These are phyloP conservation scores for Gasterosteus aculeatus DNA, from an alignment of 2,113 vertebrate genomes.

Conservation along the genomic window DNA sequence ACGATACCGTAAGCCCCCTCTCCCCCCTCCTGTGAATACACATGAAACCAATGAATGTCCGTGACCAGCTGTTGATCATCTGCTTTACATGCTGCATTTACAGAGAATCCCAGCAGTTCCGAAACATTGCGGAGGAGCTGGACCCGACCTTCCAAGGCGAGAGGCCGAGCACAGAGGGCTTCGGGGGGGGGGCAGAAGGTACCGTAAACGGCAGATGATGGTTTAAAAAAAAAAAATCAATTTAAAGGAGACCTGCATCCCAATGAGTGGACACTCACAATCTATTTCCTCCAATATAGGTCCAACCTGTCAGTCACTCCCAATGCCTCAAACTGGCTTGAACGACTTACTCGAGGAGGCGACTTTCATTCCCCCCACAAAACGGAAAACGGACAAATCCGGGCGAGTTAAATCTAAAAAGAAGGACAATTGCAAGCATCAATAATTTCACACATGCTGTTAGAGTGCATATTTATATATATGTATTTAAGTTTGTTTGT, in stretches of 20 bases:
- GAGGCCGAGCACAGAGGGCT: constrained; percentile 40
- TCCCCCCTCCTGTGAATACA: not conserved
- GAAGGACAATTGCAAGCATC: constrained; percentile 84
- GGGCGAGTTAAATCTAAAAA: constrained; percentile 81
- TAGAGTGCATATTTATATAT: not conserved
- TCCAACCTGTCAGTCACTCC: constrained; percentile 35
- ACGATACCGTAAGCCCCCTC: constrained; percentile 52
- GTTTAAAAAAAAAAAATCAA: not conserved
- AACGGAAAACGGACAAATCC: constrained; percentile 78
- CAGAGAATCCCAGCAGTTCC: constrained; percentile 67
- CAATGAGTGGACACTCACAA: constrained; percentile 9
- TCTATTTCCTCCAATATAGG: constrained; percentile 24
- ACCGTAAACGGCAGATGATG: not conserved
- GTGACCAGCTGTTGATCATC: not conserved
- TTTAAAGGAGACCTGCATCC: not conserved
- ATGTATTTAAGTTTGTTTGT: not conserved
- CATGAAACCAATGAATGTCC: not conserved
- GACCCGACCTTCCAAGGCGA: constrained; percentile 82
- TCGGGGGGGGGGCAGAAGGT: constrained; percentile 52
- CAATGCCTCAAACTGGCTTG: constrained; percentile 47
- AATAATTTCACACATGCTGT: constrained; percentile 54
- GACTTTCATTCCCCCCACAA: constrained; percentile 82
- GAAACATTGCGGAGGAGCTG: constrained; percentile 82
- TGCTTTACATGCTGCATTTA: not conserved
- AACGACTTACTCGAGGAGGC: constrained; percentile 76